These are phyloP conservation scores for Oriolus oriolus DNA, from an alignment of 2,113 vertebrate genomes.

Conservation along the genomic window DNA sequence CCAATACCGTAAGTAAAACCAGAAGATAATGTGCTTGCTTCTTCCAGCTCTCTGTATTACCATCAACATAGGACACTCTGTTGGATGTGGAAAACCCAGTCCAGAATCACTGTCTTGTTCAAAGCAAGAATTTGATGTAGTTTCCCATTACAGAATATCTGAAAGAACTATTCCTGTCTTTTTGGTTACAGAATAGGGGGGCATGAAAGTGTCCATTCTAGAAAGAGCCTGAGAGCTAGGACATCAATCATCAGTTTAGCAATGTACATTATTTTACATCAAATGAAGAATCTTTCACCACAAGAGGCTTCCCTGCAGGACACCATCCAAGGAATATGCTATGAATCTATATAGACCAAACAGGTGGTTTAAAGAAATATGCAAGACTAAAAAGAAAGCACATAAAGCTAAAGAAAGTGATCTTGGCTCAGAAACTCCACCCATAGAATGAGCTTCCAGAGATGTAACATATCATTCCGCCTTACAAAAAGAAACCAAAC, in stretches of 20 bases:
- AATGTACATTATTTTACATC: neutral
- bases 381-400: neutral
- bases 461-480: rapidly evolving
- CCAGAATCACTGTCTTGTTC: neutral
- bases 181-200: neutral
- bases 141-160: neutral
- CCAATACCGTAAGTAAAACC: neutral
- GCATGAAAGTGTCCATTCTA: neutral
- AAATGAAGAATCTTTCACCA: neutral
- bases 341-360: neutral
- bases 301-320: neutral
- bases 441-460: neutral
- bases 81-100: neutral
- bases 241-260: neutral
- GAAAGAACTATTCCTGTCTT: neutral
- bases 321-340: neutral
- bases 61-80: neutral
- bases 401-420: neutral
- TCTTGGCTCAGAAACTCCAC: neutral
- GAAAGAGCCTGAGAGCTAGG: neutral
- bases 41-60: neutral
- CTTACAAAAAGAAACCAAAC: neutral
- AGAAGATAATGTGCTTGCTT: neutral
- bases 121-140: neutral
- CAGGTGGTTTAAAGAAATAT: neutral